Percentiles rank a stretch among this genome's conserved stretches.
These are phyloP conservation scores for Tigriopus japonicus DNA, from an alignment of 1,140 invertebrate genomes.

Conservation along the genomic window DNA sequence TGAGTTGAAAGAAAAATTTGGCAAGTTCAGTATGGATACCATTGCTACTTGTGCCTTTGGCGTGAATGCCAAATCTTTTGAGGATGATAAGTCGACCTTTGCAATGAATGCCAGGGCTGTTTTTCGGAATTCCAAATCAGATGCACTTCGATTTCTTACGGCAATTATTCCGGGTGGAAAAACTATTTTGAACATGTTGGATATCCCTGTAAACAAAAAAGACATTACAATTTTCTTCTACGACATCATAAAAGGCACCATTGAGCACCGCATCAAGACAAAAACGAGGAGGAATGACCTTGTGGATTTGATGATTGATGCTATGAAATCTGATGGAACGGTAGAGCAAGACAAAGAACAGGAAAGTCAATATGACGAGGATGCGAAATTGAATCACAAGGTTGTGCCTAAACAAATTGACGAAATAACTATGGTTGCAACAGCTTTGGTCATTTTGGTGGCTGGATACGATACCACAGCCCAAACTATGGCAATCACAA, in stretches of 20 bases:
- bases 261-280: not conserved
- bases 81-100: not conserved
- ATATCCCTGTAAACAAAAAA: not conserved
- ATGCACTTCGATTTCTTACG: not conserved
- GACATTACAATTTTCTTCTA: not conserved
- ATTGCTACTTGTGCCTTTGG: slow-evolving; percentile 32
- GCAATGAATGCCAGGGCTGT: not conserved
- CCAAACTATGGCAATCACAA: not conserved
- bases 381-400: not conserved
- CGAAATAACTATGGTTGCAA: not conserved
- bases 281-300: not conserved
- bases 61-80: slow-evolving; percentile 20
- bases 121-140: not conserved
- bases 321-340: not conserved
- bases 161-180: not conserved
- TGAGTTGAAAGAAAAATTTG: slow-evolving; percentile 18
- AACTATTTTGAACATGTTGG: not conserved
- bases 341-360: too few relatives aligned
- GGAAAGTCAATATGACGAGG: not conserved
- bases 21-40: slow-evolving; percentile 29
- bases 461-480: slow-evolving; percentile 2
- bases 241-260: not conserved
- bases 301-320: not conserved
- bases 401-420: not conserved
- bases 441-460: not conserved